A percentile compares a stretch with the other conserved stretches of the same genome.
Conservation (phyloP, 2,113 vertebrate genomes). For the Hipposideros armiger region DNA sequence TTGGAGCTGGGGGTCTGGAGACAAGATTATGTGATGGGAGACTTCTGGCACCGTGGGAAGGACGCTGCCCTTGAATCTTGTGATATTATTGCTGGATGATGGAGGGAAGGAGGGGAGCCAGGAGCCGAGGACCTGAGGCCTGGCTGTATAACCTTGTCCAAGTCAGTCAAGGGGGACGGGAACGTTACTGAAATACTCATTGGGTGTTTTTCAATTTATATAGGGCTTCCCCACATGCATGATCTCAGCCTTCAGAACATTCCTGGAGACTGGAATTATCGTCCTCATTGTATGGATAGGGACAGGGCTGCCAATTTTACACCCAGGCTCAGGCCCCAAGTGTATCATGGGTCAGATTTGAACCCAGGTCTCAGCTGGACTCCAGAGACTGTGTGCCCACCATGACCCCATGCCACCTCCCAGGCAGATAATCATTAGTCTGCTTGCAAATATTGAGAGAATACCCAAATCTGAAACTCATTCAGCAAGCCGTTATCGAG, state of each 20-base stretch:
- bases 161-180: not conserved
- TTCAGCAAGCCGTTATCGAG: not conserved
- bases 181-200: not conserved
- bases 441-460: not conserved
- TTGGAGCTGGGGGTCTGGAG: not conserved
- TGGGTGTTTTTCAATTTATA: not conserved
- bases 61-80: not conserved
- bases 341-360: not conserved
- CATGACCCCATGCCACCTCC: not conserved
- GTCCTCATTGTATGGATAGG: not conserved
- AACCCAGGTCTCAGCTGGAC: not conserved
- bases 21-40: not conserved
- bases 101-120: not conserved
- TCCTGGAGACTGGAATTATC: not conserved
- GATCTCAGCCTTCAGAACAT: not conserved
- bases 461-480: not conserved
- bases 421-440: not conserved
- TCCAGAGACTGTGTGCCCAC: not conserved
- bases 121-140: not conserved
- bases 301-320: not conserved
- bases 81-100: not conserved
- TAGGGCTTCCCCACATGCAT: not conserved
- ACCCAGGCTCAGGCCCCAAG: not conserved
- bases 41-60: not conserved
- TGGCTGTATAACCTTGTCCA: not conserved